Conservation (phyloP, 2,113 vertebrate species). For the Triplophysa rosa region DNA sequence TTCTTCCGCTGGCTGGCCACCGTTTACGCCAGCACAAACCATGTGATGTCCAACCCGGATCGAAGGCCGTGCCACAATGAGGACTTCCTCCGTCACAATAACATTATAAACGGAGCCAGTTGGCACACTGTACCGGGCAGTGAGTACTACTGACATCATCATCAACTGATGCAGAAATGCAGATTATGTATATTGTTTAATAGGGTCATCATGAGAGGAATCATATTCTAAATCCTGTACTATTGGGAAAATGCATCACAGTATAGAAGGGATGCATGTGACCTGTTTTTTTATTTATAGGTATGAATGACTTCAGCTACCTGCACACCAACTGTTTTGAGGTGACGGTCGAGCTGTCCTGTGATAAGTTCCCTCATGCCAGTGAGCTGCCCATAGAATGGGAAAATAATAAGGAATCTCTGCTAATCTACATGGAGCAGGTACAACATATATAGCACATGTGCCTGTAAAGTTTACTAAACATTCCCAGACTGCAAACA, state of each 20-base stretch:
- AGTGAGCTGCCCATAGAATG: constrained; percentile 86
- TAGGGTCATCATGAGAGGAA: no score
- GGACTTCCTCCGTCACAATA: constrained; percentile 81
- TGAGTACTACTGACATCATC: constrained; percentile 26
- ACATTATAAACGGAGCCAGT: constrained; percentile 88
- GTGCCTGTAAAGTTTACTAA: not conserved
- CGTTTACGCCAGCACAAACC: constrained; percentile 87
- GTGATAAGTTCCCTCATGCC: constrained; percentile 91
- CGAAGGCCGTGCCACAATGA: constrained; percentile 85
- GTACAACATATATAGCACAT: constrained; percentile 58
- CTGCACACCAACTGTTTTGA: constrained; percentile 94
- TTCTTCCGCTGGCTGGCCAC: constrained; percentile 95
- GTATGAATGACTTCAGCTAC: constrained; percentile 95
- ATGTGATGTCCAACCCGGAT: constrained; percentile 86
- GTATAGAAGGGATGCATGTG: not conserved
- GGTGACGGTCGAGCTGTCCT: constrained; percentile 89
- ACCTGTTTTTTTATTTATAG: constrained; percentile 58
- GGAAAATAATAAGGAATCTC: constrained; percentile 90
- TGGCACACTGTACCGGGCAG: constrained; percentile 83
- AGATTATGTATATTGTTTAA: no score
- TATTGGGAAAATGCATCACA: no score
- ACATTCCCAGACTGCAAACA: not conserved
- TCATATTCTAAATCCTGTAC: no score
- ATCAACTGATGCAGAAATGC: no score
- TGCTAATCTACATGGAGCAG: constrained; percentile 95